phyloP scores from a whole-genome alignment of 2,113 vertebrate genomes.

The Erythrolamprus reginae region DNA sequence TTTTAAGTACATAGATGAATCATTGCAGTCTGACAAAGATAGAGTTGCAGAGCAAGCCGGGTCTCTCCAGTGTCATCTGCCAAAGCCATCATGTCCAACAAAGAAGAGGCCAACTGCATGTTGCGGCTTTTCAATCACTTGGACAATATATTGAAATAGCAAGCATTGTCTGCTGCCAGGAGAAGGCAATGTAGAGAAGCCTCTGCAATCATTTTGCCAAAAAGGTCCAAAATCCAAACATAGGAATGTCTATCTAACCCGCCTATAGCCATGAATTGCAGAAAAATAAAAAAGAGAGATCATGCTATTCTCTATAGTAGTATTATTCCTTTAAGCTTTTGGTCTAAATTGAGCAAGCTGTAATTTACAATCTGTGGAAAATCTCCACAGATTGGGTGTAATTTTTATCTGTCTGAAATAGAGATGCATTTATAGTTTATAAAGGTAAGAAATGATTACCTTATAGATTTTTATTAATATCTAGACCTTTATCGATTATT shows the following conservation, averaged over 20 bases:
- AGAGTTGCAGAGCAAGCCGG: background rate
- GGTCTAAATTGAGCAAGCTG: background rate
- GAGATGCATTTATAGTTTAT: background rate
- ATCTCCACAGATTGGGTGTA: background rate
- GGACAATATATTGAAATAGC: background rate
- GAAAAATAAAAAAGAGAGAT: background rate
- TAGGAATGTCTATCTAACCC: background rate
- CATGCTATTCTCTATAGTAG: background rate
- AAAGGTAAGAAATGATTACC: background rate
- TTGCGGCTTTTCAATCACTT: background rate
- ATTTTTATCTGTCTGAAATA: background rate
- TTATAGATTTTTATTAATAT: background rate
- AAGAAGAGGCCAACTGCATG: background rate
- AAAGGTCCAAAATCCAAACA: background rate
- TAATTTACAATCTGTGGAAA: background rate
- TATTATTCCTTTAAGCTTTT: background rate
- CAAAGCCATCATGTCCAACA: conserved; percentile 8
- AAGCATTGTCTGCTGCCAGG: background rate
- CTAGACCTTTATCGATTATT: background rate
- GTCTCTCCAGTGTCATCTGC: background rate
- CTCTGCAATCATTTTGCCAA: background rate
- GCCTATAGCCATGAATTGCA: background rate
- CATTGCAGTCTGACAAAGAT: conserved; percentile 26
- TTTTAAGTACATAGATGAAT: conserved; percentile 23
- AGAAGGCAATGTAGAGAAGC: background rate